Conservation (phyloP, 1,140 invertebrate genomes). For the Drosophila varians region DNA sequence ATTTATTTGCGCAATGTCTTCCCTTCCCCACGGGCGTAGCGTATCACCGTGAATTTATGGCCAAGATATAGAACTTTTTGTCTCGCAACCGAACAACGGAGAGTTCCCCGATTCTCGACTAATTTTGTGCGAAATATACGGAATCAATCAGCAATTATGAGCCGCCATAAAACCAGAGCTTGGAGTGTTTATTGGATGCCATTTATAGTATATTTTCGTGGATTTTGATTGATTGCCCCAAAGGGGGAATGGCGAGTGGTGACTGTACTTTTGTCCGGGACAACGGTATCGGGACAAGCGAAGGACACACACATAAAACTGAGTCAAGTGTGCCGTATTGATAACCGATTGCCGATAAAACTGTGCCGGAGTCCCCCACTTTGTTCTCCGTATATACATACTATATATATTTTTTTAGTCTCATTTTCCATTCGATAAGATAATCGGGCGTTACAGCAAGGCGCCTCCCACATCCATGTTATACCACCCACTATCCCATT, state of each 20-base stretch:
- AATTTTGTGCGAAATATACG: conserved; percentile 18
- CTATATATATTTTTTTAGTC: neutral
- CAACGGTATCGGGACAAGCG: conserved; percentile 23
- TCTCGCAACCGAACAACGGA: conserved; percentile 21
- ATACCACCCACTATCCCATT: conserved; percentile 3
- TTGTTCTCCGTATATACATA: no score
- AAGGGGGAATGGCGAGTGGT: neutral
- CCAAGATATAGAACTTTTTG: conserved; percentile 50
- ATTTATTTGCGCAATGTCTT: conserved; percentile 66
- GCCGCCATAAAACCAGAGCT: conserved; percentile 31
- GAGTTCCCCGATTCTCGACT: conserved; percentile 5
- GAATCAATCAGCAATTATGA: conserved; percentile 55
- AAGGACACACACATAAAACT: conserved; percentile 34
- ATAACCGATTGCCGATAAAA: conserved; percentile 48
- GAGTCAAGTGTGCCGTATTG: conserved; percentile 46
- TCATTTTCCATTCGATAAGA: conserved; percentile 22
- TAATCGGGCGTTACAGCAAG: conserved; percentile 24
- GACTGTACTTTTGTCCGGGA: conserved; percentile 26
- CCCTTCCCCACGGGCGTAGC: conserved; percentile 36
- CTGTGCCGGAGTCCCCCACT: conserved; percentile 13
- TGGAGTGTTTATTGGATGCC: conserved; percentile 51
- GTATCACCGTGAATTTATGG: conserved; percentile 41
- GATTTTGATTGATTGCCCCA: conserved; percentile 42
- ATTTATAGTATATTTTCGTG: conserved; percentile 40
- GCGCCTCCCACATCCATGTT: neutral